A percentile compares a stretch with the other conserved stretches of the same genome.
Evolutionary conservation across 2,113 vertebrate species (phyloP).

Genomic region (Vicugna pacos): DNA sequence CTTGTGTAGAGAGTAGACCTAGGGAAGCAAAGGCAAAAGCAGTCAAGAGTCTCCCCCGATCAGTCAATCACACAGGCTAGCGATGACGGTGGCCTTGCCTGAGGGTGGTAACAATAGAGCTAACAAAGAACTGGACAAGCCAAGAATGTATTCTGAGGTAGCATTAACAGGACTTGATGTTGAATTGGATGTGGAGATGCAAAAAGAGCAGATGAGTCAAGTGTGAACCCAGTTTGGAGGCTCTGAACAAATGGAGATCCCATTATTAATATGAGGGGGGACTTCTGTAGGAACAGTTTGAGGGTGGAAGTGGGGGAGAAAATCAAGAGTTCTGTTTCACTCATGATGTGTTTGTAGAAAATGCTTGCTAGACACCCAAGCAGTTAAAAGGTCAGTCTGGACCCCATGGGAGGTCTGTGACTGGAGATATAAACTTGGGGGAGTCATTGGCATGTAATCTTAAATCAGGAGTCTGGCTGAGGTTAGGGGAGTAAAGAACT

Average conservation of each 20-base stretch:
- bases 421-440: neutral
- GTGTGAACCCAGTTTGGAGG: neutral
- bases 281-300: neutral
- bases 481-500: neutral
- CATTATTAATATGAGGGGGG: neutral
- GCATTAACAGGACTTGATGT: neutral
- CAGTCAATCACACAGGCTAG: too few relatives aligned
- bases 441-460: neutral
- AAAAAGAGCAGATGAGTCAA: conserved; percentile 2
- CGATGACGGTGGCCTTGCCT: neutral
- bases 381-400: neutral
- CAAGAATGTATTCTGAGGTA: neutral
- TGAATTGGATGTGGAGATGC: neutral
- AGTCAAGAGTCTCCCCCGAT: neutral
- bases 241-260: neutral
- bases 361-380: neutral
- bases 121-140: neutral
- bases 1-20: neutral
- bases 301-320: neutral
- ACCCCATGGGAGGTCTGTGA: neutral
- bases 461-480: neutral
- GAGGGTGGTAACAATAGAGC: neutral
- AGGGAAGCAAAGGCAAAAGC: neutral
- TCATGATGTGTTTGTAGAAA: neutral
- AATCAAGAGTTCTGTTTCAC: neutral